phyloP scores from a whole-genome alignment of 2,113 vertebrate genomes.

The Leiothrix lutea region DNA sequence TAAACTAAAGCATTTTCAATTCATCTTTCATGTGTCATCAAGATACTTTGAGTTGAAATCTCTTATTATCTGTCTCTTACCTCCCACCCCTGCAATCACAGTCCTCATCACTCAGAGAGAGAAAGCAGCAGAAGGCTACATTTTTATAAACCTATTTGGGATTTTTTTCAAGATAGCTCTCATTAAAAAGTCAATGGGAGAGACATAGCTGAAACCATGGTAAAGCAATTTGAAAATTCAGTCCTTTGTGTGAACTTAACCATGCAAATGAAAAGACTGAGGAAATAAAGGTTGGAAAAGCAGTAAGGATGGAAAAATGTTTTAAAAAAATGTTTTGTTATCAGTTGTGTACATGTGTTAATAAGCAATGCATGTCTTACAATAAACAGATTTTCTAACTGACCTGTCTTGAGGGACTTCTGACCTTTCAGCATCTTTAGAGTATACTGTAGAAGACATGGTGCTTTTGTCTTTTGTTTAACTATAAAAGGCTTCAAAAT shows the following conservation, averaged over 20 bases:
- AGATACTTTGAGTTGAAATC: constrained; percentile 16
- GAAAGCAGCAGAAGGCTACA: background rate
- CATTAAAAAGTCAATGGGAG: constrained; percentile 5
- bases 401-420: background rate
- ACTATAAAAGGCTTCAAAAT: background rate
- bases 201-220: background rate
- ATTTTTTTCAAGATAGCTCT: background rate
- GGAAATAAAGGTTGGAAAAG: background rate
- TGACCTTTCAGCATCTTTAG: background rate
- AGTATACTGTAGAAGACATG: background rate
- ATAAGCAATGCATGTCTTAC: background rate
- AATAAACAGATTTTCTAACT: background rate
- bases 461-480: background rate
- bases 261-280: background rate
- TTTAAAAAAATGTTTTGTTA: background rate
- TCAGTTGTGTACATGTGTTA: background rate
- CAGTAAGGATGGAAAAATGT: background rate
- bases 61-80: constrained; percentile 40
- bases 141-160: background rate
- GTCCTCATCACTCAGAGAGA: constrained; percentile 5
- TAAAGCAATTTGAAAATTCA: background rate
- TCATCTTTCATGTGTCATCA: constrained; percentile 37
- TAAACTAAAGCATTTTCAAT: constrained; percentile 48
- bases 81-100: constrained; percentile 41
- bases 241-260: background rate